Evolutionary conservation across 2,113 vertebrate species (phyloP), one percentile per base, ranked within the genome.

Genomic region (Egretta garzetta): DNA sequence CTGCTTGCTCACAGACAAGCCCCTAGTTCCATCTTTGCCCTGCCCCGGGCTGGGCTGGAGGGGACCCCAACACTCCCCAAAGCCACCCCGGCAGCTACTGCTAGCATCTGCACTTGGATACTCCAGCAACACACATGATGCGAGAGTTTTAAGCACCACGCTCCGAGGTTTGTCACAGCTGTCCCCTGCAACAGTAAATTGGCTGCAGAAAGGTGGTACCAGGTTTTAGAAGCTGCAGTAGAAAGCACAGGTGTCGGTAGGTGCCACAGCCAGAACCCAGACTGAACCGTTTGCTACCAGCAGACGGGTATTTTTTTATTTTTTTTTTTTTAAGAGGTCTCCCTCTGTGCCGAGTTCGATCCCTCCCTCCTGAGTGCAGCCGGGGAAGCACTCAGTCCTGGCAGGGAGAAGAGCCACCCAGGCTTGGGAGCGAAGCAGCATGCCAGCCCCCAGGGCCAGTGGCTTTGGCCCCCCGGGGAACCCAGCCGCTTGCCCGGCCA

Each of bases 321-420:
- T 41, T 41, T 81, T 17, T 39, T 39, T 41, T 41, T 41, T 41
- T 41, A 26, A n/a, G 32, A 60, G 30, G 47, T 39, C 8, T 87
- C 62, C 76, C 27, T 47, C n/a, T 4, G 12, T 20, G 14, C 30
- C 2, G 11, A 89, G 37, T 45, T 80, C 66, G 43, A 9, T 35
- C 82, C 9, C 50, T 73, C 35, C 26, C n/a, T 56, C 19, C 22
- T 1, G 1, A 20, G 9, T 35, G 14, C n/a, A 59, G 67, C 32
- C 1, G 3, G 28, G 30, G 26, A 84, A 84, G 55, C 1, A 0
- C 39, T 67, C 1, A 0, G 66, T 62, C 58, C 71, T 3, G 0
- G 58, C 18, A 45, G 60, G 37, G 12, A 63, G 74, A 81, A n/a
- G 10, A 50, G 53, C 26, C 82, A 59, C 37, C 24, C 0, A 2